phyloP scores from a whole-genome alignment of 2,797 vertebrate species.

The Lindbergichthys nudifrons region DNA sequence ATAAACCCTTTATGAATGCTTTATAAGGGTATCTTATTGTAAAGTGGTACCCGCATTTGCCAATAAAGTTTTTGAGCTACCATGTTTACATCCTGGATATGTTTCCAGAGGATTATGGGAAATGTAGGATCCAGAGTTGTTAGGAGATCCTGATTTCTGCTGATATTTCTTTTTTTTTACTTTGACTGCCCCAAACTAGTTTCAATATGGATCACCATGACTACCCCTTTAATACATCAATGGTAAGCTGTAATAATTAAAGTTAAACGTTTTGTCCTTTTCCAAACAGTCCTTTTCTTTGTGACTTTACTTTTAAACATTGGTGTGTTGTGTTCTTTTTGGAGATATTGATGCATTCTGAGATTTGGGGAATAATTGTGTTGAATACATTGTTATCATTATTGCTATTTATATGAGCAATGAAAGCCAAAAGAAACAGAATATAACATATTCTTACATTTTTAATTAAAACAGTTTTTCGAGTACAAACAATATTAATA shows the following conservation, averaged over 20 bases:
- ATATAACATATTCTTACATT: neutral
- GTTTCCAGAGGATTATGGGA: conserved; percentile 14
- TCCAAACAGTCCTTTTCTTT: neutral
- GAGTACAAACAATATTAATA: neutral
- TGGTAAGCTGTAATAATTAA: neutral
- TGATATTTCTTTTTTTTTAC: neutral
- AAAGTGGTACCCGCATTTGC: no score
- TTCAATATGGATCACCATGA: neutral
- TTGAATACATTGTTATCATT: neutral
- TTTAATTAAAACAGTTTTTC: neutral
- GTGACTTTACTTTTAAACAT: neutral
- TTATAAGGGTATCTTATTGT: no score
- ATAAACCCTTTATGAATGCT: no score
- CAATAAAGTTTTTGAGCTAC: no score
- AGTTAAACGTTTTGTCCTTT: neutral
- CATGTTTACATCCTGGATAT: no score
- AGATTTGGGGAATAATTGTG: neutral
- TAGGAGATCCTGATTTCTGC: neutral
- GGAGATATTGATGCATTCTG: neutral
- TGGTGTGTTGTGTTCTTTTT: neutral
- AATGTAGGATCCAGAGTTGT: neutral
- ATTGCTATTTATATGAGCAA: neutral
- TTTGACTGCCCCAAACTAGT: neutral
- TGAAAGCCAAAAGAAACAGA: neutral
- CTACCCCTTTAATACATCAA: neutral